Evolutionary conservation across 1,140 invertebrate genomes (phyloP).

Genomic region (Tribolium madens): DNA sequence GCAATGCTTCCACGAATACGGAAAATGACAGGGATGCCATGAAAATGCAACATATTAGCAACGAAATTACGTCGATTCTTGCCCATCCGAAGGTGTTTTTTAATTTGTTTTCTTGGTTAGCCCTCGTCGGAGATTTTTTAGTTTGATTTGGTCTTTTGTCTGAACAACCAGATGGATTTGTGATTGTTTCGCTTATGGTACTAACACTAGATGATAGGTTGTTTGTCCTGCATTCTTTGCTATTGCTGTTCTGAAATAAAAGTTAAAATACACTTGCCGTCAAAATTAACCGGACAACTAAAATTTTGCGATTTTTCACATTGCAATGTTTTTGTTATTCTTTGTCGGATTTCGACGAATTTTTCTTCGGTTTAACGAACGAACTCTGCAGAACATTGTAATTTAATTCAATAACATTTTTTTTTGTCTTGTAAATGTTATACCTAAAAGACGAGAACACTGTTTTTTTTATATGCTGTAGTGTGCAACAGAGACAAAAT

Average conservation of each 20-base stretch:
- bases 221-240: slow-evolving; percentile 42
- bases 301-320: too few species aligned
- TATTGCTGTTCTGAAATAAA: slow-evolving; percentile 54
- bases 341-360: too few species aligned
- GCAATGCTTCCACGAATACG: slow-evolving; percentile 82
- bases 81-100: slow-evolving; percentile 94
- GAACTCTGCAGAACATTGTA: too few species aligned
- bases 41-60: slow-evolving; percentile 85
- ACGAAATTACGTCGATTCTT: slow-evolving; percentile 85
- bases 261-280: not conserved
- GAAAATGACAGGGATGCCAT: slow-evolving; percentile 87
- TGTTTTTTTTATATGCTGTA: too few species aligned
- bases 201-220: slow-evolving; percentile 29
- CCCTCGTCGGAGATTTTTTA: slow-evolving; percentile 40
- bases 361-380: too few species aligned
- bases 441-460: too few species aligned
- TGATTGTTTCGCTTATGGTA: not conserved
- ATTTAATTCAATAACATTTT: too few species aligned
- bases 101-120: slow-evolving; percentile 73
- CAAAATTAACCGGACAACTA: too few species aligned
- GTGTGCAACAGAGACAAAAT: too few species aligned
- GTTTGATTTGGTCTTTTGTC: slow-evolving; percentile 50
- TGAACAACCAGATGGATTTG: not conserved
- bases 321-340: too few species aligned
- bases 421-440: too few species aligned